Base-by-base conservation (phyloP, 2,113 vertebrate species). In the Ciconia maguari region DNA sequence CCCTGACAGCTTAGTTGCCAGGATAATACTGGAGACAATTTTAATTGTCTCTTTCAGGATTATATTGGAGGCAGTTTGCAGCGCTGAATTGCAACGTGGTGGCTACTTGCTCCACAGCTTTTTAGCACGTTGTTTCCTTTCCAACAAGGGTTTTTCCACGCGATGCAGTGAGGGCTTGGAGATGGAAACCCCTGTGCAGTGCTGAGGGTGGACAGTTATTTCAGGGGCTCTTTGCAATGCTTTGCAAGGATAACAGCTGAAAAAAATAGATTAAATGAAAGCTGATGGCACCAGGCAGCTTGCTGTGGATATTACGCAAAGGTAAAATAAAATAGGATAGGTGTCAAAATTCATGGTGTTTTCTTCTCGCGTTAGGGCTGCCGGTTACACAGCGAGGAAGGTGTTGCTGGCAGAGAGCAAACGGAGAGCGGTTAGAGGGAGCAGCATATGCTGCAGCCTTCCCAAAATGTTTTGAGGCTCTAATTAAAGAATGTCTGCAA, bases 141-240 rank as follows among this genome's bases (percentile, higher is more conserved):
- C 9, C 19, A 22, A 10, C 42, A 3, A 13, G 5, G 26, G 19
- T 3, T 83, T 58, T 80, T 66, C 7, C n/a, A 19, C 1, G 2
- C 1, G 2, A 3, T 15, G 16, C 51, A 10, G 15, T 2, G 29
- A 60, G 58, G 60, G 10, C 41, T 81, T 1, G 0, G 65, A 29
- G 60, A 14, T 54, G 60, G 66, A 41, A 90, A 55, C 25, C n/a
- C 32, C 30, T 1, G 0, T 1, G 10, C 36, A 4, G 21, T 10
- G 6, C 64, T 20, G 25, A 36, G 82, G 66, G 38, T 16, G 55
- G 32, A 5, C 15, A 1, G 51, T 30, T 36, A 0, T 42, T 61
- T 36, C 55, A 32, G 36, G n/a, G 51, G 6, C 30, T 61, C 66
- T 30, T 34, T 34, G n/a, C 32, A 34, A 18, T 10, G 32, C 60